Evolutionary conservation across 2,113 vertebrate genomes (phyloP), one percentile per base, ranked within the genome.

Genomic region (Trogon melanurus): DNA sequence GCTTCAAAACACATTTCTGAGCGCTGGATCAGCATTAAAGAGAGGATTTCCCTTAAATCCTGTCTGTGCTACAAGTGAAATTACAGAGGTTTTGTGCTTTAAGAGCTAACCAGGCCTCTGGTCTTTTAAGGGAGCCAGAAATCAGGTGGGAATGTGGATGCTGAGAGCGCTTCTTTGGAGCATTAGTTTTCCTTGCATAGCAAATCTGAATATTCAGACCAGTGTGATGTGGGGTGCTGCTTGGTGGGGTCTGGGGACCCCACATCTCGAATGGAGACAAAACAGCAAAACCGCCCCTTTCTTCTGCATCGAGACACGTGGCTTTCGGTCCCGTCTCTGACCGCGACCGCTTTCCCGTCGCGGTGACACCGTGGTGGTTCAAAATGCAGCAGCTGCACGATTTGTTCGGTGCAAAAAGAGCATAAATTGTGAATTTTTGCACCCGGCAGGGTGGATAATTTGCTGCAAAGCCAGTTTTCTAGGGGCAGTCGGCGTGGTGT

Each of bases 271-370:
- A 12, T 15, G 11, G 25, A 47, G 17, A 20, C 54, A 48, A 44
- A 67, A 50, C 44, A 36, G 18, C 29, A 51, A 32, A 81, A 69
- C 67, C 44, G 17, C 13, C 38, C 34, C 36, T 41, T 41, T n/a
- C 13, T 27, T 58, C 22, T 29, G 22, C 1, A 0, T 23, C 0
- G 0, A 72, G 47, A 85, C 20, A 6, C 0, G 0, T 50, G 93
- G 67, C n/a, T 84, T 56, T 90, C 0, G 2, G 18, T 69, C 16
- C 41, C 1, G 1, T 9, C 48, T 73, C 67, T 26, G 22, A 27
- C 30, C 30, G 3, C 13, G 6, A 5, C 30, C n/a, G 19, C 29
- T 84, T 70, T 71, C 47, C 70, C 73, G 11, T 74, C 13, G 1
- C 9, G 1, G 0, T 34, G 13, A 27, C n/a, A 23, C 36, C 22